Percentiles rank a stretch among this genome's conserved stretches.
Conservation (phyloP, 1,140 invertebrate species). For the Archegozetes longisetosus region DNA sequence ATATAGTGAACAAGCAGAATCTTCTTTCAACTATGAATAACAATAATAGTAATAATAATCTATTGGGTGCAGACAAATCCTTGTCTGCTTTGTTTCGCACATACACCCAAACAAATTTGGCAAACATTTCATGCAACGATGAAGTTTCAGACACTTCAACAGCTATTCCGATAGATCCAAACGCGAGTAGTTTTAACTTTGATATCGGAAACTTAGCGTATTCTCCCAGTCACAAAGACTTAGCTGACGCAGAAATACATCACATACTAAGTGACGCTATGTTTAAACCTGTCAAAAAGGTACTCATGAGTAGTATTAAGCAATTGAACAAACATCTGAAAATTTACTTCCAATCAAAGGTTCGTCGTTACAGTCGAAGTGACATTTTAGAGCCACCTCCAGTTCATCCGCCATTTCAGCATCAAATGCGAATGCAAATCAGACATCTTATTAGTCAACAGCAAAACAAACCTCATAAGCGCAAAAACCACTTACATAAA, state of each 20-base stretch:
- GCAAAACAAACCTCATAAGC: slow-evolving; percentile 56
- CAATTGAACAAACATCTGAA: neutral
- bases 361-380: slow-evolving; percentile 76
- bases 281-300: slow-evolving; percentile 69
- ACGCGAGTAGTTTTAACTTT: slow-evolving; percentile 53
- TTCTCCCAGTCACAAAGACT: slow-evolving; percentile 72
- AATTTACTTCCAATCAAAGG: slow-evolving; percentile 39
- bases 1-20: slow-evolving; percentile 49
- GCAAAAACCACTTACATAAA: slow-evolving; percentile 35
- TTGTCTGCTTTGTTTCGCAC: slow-evolving; percentile 76
- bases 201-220: slow-evolving; percentile 85
- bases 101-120: slow-evolving; percentile 38
- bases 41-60: slow-evolving; percentile 34
- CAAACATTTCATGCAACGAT: neutral
- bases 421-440: slow-evolving; percentile 79
- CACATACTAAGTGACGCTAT: slow-evolving; percentile 78
- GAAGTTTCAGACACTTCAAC: neutral
- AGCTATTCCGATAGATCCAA: slow-evolving; percentile 37
- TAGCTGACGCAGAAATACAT: slow-evolving; percentile 80
- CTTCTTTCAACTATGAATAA: neutral
- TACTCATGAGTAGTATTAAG: slow-evolving; percentile 28
- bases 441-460: slow-evolving; percentile 63
- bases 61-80: slow-evolving; percentile 41
- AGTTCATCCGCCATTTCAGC: slow-evolving; percentile 52
- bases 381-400: slow-evolving; percentile 53